These are phyloP conservation scores for Myanophis thanlyinensis DNA, from an alignment of 2,113 vertebrate genomes.

Conservation along the genomic window DNA sequence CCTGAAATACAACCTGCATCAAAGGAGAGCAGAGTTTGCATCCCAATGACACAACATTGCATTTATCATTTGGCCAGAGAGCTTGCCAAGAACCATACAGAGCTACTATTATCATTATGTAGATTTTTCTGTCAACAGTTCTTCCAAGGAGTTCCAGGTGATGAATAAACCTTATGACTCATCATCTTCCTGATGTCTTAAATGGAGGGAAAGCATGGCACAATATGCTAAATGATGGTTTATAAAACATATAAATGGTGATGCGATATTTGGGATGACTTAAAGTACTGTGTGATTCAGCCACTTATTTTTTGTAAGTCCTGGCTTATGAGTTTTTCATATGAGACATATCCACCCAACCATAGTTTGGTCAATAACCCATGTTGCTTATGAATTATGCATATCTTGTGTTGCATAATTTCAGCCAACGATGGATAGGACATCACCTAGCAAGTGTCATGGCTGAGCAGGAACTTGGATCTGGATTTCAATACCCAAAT, in stretches of 20 bases:
- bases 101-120: neutral
- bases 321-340: neutral
- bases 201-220: neutral
- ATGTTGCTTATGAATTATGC: too few relatives aligned
- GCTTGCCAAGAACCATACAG: neutral
- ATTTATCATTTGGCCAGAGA: neutral
- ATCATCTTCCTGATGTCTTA: neutral
- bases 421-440: neutral
- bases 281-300: neutral
- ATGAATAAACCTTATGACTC: neutral
- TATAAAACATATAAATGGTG: neutral
- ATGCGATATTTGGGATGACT: neutral
- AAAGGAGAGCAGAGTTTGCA: neutral
- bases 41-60: neutral
- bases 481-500: neutral
- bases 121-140: neutral
- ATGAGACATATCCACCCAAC: neutral
- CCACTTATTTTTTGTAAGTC: neutral
- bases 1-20: neutral
- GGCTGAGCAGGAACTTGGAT: neutral
- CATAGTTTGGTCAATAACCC: neutral
- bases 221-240: neutral
- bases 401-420: neutral
- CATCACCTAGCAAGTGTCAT: neutral
- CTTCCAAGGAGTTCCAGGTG: neutral